A percentile compares a stretch with the other conserved stretches of the same genome.
Evolutionary conservation across 2,113 vertebrate species (phyloP).

Genomic region (Gymnorhina tibicen): DNA sequence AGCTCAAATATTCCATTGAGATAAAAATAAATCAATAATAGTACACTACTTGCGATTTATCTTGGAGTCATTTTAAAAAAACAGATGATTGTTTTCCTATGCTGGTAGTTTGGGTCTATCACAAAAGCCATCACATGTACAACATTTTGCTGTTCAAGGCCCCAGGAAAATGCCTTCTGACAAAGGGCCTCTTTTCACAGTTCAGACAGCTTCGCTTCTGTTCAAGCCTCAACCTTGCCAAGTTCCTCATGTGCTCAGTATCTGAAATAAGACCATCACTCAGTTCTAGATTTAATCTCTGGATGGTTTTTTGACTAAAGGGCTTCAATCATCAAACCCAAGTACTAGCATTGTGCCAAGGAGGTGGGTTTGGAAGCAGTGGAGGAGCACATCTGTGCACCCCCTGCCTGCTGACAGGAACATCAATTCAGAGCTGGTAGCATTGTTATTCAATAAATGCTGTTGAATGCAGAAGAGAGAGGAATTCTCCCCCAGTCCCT

Average conservation of each 20-base stretch:
- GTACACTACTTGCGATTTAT: conserved; percentile 38
- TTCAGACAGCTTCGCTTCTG: not conserved
- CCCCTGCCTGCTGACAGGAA: not conserved
- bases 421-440: conserved; percentile 15
- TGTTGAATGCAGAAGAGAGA: not conserved
- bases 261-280: not conserved
- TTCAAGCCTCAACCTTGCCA: not conserved
- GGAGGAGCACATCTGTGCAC: not conserved
- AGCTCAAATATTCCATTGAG: conserved; percentile 44
- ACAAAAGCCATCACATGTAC: not conserved
- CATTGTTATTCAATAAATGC: not conserved
- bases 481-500: conserved; percentile 1
- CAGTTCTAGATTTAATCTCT: not conserved
- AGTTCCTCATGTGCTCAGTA: not conserved
- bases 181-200: not conserved
- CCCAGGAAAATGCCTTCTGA: conserved; percentile 28
- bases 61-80: not conserved
- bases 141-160: not conserved
- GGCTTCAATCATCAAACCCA: not conserved
- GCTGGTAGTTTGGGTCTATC: not conserved
- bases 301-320: not conserved
- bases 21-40: conserved; percentile 57
- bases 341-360: not conserved
- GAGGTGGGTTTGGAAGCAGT: not conserved
- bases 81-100: not conserved